Base-by-base conservation (phyloP, 2,888 invertebrate species). In the Cephus rjabovi region DNA sequence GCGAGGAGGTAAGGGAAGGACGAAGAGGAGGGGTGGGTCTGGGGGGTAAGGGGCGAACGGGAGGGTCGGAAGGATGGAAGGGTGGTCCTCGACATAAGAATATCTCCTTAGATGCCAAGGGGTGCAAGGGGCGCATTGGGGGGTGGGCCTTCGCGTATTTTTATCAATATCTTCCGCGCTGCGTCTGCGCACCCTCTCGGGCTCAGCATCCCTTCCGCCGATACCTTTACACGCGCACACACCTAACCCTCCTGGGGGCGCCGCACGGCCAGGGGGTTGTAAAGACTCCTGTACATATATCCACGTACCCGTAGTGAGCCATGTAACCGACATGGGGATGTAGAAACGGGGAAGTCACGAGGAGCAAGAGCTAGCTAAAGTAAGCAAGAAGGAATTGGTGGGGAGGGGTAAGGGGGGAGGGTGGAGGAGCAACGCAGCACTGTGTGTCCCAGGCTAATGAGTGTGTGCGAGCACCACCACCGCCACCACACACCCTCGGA, bases 161-260 rank as follows among this genome's bases (percentile, higher is more conserved):
- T 90, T 90, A 90, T 90, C 90, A 90, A 90, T 90, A 90, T 90
- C 90, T 90, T 87, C 87, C 87, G 84, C 86, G 87, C 82, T 87
- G 87, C 90, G 89, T 86, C 81, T 87, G 90, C 90, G 90, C 89
- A 88, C 82, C 83, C 78, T 78, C 83, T 80, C 80, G 34, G 77
- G 79, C 79, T 82, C 86, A 86, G 86, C 87, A 86, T 87, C 88
- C 88, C 87, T 88, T 86, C 89, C 85, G 86, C 82, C 82, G 81
- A 83, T 70, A 30, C 69, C 40, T 37, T 40, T 40, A 40, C 40
- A 73, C 73, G 35, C 76, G n/a, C 69, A 34, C 70, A 73, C 69
- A 70, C 69, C 33, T 76, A 34, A 12, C 74, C 40, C 31, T 68
- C 40, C 70, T 75, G 40, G 70, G 40, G 71, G 73, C 40, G 75